These are phyloP conservation scores for Oreonectes daqikongensis DNA, from an alignment of 2,797 vertebrate species.

Conservation along the genomic window DNA sequence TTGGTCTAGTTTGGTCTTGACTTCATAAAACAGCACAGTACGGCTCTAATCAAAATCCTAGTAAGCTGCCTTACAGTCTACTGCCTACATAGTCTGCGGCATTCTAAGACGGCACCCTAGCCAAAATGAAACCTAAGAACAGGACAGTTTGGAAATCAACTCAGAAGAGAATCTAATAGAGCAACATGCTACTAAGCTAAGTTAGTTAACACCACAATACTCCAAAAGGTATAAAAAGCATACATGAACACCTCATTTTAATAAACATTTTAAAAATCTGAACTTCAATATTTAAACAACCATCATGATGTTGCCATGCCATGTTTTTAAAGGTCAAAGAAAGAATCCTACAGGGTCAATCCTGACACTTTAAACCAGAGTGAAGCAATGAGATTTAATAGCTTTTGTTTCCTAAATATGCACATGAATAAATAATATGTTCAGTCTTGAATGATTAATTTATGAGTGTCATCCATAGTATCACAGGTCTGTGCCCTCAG, in stretches of 20 bases:
- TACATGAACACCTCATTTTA: neutral
- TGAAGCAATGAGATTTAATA: conserved; percentile 29
- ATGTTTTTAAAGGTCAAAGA: neutral
- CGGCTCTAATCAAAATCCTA: neutral
- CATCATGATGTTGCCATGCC: neutral
- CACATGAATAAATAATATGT: conserved; percentile 59
- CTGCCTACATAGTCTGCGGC: neutral
- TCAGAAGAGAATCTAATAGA: neutral
- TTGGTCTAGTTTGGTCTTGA: too few relatives aligned
- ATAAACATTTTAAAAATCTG: too few relatives aligned
- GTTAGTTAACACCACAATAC: neutral
- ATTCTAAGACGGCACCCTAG: neutral
- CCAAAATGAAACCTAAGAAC: neutral
- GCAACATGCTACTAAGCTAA: neutral
- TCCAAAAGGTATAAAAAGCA: neutral
- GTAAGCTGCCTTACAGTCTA: neutral
- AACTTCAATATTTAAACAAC: too few relatives aligned
- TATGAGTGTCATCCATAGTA: conserved; percentile 55
- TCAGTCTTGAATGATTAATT: conserved; percentile 59
- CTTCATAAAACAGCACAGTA: neutral
- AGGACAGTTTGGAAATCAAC: neutral
- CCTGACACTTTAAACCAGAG: conserved; percentile 42
- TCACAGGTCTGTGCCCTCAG: conserved; percentile 42
- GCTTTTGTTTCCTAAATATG: conserved; percentile 41
- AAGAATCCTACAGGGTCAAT: neutral